These are phyloP conservation scores for Jacana jacana DNA, from an alignment of 2,113 vertebrate species.

Conservation along the genomic window DNA sequence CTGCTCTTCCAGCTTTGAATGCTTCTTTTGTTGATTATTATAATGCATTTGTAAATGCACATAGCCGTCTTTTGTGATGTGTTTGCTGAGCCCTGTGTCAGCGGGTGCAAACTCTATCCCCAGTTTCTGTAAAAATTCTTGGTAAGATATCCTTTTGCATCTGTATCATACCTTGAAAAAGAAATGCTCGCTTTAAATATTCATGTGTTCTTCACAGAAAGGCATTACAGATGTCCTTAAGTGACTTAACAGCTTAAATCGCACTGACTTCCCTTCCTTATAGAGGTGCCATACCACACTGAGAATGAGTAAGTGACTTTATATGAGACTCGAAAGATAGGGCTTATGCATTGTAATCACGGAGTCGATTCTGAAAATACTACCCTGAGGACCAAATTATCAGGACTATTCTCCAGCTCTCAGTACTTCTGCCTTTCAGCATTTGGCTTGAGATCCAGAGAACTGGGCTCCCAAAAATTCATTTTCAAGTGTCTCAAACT, in stretches of 20 bases:
- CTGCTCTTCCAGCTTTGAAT: conserved; percentile 13
- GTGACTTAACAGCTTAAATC: conserved; percentile 41
- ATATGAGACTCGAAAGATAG: background rate
- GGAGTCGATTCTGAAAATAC: background rate
- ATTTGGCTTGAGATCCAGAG: background rate
- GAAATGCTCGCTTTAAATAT: conserved; percentile 27
- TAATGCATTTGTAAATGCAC: conserved; percentile 51
- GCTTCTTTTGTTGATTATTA: conserved; percentile 49
- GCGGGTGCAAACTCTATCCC: conserved; percentile 6
- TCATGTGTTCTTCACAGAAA: conserved; percentile 15
- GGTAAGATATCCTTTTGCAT: conserved; percentile 67
- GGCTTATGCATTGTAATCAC: background rate
- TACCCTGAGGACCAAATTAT: background rate
- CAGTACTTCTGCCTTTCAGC: background rate
- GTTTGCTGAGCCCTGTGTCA: conserved; percentile 2
- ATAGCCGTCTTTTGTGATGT: background rate
- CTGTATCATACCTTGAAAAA: conserved; percentile 73
- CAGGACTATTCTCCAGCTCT: background rate
- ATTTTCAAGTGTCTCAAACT: background rate
- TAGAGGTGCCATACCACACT: background rate
- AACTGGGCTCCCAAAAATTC: background rate
- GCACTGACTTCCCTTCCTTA: background rate
- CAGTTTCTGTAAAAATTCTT: conserved; percentile 74
- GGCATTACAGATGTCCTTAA: conserved; percentile 21
- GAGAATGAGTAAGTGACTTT: background rate